A percentile compares a stretch with the other conserved stretches of the same genome.
These are phyloP conservation scores for Encarsia formosa DNA, from an alignment of 2,888 invertebrate genomes.

Conservation along the genomic window DNA sequence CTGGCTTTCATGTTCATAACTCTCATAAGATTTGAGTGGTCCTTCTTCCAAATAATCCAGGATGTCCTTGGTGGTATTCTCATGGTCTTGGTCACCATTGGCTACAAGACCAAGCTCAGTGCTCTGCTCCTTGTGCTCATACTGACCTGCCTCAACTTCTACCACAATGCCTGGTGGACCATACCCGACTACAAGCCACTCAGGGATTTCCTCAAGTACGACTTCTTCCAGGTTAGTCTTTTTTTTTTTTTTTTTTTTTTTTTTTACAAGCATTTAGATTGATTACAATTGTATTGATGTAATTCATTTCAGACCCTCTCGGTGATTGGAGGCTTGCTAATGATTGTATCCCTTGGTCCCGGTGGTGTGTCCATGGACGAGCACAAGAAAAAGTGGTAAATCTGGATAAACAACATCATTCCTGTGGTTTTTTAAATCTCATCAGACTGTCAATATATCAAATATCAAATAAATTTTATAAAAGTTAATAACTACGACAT, in stretches of 20 bases:
- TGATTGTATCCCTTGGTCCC: conserved; percentile 97
- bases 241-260: conserved; percentile 32
- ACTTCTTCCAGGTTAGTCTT: conserved; percentile 92
- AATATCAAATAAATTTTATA: too few species aligned
- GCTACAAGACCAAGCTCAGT: conserved; percentile 97
- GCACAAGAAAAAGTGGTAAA: conserved; percentile 97
- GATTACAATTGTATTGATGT: too few species aligned
- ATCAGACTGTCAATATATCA: conserved; percentile 21
- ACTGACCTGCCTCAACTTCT: conserved; percentile 85
- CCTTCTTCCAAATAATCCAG: conserved; percentile 86
- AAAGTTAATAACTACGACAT: too few species aligned
- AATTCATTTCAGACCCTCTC: conserved; percentile 98
- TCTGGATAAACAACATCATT: conserved; percentile 17
- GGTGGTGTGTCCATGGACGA: conserved; percentile 99
- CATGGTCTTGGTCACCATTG: conserved; percentile 94
- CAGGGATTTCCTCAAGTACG: conserved; percentile 98
- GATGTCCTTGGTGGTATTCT: conserved; percentile 89
- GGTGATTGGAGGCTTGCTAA: conserved; percentile 95
- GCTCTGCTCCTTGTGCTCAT: conserved; percentile 89
- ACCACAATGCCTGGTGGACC: conserved; percentile 98
- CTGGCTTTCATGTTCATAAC: conserved; percentile 99
- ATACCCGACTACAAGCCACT: conserved; percentile 93
- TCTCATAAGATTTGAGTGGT: conserved; percentile 87
- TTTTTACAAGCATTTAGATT: conserved; percentile 6
- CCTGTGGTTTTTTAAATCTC: conserved; percentile 17